Evolutionary conservation across 2,797 vertebrate genomes (phyloP), one percentile per base, ranked within the genome.

Genomic region (Brachyrhaphis roseni): DNA sequence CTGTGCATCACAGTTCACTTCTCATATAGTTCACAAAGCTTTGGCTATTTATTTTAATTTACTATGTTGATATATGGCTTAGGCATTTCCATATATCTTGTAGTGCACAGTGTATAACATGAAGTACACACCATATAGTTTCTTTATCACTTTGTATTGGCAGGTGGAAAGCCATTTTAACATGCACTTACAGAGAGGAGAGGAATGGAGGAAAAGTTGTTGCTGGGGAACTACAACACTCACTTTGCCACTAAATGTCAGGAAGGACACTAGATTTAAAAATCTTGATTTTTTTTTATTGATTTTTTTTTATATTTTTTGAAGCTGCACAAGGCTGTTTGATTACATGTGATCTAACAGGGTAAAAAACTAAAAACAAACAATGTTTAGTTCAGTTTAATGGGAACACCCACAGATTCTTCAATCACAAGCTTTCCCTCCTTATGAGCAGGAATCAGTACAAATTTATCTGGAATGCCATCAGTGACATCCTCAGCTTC

Each of bases 1-100:
- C 68, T 82, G 82, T 88, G 77, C 80, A 79, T 86, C 82, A 90
- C 57, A 82, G 26, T 53, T 86, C 89, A 90, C 84, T 0, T n/a
- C 78, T 81, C 91, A 93, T 92, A 57, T 86, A 78, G 78, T 78
- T 80, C 82, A 92, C 87, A 87, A 84, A 93, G 88, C 89, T 90
- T 77, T 90, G 82, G 80, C 81, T 78, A 76, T 88, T 91, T 90
- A 75, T 86, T 79, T 92, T 88, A 82, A 64, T 76, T 80, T 81
- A 72, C 55, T 62, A 73, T 46, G 45, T 78, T 36, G 87, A 93
- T 93, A 93, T 93, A 93, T 90, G 90, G 85, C 74, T 49, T 74
- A 64, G 81, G 8, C 70, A 23, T 78, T 45, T 53, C 18, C 90
- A 94, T 91, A 92, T 92, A 90, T 94, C 84, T 74, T 18, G 23